Percentiles rank a stretch among this genome's conserved stretches.
Conservation (phyloP, 2,113 vertebrate species). For the Anarrhichthys ocellatus region DNA sequence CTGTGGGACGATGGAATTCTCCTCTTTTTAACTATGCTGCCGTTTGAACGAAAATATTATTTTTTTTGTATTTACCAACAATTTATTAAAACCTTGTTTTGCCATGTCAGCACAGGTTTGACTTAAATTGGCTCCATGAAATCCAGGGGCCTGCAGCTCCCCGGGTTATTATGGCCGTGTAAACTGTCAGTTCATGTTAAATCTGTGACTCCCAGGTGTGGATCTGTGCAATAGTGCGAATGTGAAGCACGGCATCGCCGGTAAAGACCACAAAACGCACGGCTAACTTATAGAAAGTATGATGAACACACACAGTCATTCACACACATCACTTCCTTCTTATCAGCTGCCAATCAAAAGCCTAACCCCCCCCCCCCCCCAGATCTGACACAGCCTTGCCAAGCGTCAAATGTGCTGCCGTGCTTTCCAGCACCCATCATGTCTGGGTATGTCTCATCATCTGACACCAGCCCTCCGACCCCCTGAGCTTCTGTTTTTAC, state of each 20-base stretch:
- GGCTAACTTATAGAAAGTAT: not conserved
- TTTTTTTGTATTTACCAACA: constrained; percentile 3
- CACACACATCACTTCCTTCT: constrained; percentile 6
- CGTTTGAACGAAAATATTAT: not conserved
- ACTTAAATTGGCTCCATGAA: not conserved
- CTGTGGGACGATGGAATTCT: not conserved
- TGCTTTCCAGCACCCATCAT: constrained; percentile 46
- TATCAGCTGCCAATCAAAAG: constrained; percentile 21
- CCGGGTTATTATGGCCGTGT: not conserved
- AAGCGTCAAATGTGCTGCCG: constrained; percentile 43
- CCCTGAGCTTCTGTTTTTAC: constrained; percentile 36
- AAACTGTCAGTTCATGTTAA: constrained; percentile 25
- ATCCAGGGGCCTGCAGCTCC: not conserved
- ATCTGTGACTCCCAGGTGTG: constrained; percentile 7
- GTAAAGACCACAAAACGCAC: not conserved
- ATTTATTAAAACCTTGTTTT: constrained; percentile 21
- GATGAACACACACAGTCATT: not conserved
- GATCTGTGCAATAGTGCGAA: not conserved
- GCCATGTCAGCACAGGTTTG: not conserved
- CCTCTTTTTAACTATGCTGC: not conserved
- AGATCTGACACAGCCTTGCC: constrained; percentile 25
- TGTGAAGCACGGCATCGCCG: not conserved
- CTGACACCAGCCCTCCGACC: constrained; percentile 45
- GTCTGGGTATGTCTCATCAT: constrained; percentile 40
- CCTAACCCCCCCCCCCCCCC: not conserved